These are phyloP conservation scores for Acrobasis suavella DNA, from an alignment of 2,888 invertebrate species.

Conservation along the genomic window DNA sequence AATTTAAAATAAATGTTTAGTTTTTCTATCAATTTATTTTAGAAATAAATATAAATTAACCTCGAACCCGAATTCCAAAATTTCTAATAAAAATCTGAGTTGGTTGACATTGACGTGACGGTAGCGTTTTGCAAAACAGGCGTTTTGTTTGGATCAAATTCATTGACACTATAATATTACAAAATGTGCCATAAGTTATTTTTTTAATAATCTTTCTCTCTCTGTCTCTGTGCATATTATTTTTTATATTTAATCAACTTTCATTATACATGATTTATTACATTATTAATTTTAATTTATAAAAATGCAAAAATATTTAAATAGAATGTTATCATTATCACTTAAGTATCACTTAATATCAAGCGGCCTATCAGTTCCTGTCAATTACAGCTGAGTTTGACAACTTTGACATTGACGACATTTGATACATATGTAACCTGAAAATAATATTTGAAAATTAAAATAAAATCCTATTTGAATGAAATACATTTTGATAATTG, in stretches of 20 bases:
- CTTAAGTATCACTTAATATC: too few relatives aligned
- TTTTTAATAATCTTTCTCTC: too few relatives aligned
- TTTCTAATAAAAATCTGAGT: background rate
- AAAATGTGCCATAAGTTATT: too few relatives aligned
- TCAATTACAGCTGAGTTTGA: background rate
- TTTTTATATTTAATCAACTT: background rate
- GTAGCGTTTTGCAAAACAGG: too few relatives aligned
- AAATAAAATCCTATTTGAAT: constrained; percentile 6
- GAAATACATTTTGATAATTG: constrained; percentile 1
- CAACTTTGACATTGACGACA: background rate
- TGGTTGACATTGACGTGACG: background rate
- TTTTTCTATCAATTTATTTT: background rate
- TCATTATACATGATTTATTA: too few relatives aligned
- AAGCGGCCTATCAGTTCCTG: too few relatives aligned
- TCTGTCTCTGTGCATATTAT: background rate
- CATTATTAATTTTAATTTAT: too few relatives aligned
- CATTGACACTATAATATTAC: too few relatives aligned
- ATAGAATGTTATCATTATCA: too few relatives aligned
- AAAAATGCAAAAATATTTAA: too few relatives aligned
- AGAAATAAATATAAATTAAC: background rate
- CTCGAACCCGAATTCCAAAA: background rate
- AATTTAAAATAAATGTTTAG: background rate
- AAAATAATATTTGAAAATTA: constrained; percentile 8
- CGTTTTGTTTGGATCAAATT: background rate
- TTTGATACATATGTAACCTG: constrained; percentile 6